Conservation (phyloP, 2,888 invertebrate species). For the Oeneis ivallda region DNA sequence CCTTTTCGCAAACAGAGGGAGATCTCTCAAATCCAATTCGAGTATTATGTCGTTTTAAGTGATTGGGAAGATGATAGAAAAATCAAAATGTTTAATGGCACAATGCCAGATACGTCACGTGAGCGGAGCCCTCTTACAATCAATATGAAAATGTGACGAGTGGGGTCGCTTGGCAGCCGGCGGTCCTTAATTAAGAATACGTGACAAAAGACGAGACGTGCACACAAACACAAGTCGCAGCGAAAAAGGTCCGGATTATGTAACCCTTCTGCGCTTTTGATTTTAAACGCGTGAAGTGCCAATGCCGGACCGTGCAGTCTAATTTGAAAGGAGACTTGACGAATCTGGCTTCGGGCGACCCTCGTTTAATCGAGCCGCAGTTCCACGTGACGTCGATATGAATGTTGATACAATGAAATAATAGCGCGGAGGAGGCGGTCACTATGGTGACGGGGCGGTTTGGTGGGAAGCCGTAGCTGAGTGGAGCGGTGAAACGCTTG, state of each 20-base stretch:
- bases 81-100: conserved; percentile 56
- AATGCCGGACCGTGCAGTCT: conserved; percentile 66
- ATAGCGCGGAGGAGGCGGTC: conserved; percentile 68
- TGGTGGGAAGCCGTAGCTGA: conserved; percentile 63
- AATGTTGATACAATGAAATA: conserved; percentile 79
- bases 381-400: conserved; percentile 74
- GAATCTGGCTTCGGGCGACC: conserved; percentile 78
- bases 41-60: conserved; percentile 45
- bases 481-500: conserved; percentile 68
- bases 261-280: conserved; percentile 81
- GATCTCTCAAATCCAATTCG: conserved; percentile 58
- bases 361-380: conserved; percentile 73
- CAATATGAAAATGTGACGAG: conserved; percentile 75
- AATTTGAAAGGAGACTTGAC: conserved; percentile 78
- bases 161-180: conserved; percentile 69
- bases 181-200: conserved; percentile 82
- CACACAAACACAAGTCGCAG: conserved; percentile 73
- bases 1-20: conserved; percentile 75
- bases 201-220: conserved; percentile 82
- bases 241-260: conserved; percentile 80
- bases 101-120: conserved; percentile 50
- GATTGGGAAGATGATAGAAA: conserved; percentile 33
- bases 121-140: conserved; percentile 64
- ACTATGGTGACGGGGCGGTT: conserved; percentile 70
- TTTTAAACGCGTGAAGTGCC: conserved; percentile 79